These are phyloP conservation scores for Cyclura pinguis DNA, from an alignment of 2,797 vertebrate genomes.

Conservation along the genomic window DNA sequence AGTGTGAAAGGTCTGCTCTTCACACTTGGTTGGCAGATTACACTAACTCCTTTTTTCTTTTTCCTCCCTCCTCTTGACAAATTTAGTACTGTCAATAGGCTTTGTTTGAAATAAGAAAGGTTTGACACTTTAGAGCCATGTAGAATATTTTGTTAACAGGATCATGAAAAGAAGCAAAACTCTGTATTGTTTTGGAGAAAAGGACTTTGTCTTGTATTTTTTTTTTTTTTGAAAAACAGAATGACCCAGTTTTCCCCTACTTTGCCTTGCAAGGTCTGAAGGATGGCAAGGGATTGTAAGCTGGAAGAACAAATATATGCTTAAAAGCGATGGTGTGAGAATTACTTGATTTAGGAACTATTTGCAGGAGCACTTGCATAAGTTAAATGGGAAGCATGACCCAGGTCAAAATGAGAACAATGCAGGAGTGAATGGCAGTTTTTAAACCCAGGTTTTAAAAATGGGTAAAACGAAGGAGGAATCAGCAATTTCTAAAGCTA, in stretches of 20 bases:
- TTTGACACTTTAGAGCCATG: constrained; percentile 6
- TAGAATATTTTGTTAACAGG: constrained; percentile 17
- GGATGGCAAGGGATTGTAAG: not conserved
- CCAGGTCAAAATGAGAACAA: no score
- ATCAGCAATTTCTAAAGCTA: no score
- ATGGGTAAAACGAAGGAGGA: no score
- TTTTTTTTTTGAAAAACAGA: not conserved
- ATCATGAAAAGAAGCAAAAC: not conserved
- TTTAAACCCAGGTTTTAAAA: no score
- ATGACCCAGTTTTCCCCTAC: not conserved
- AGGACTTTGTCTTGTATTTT: not conserved
- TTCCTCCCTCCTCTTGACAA: constrained; percentile 21
- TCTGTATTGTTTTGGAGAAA: not conserved
- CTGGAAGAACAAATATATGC: not conserved
- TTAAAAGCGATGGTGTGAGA: not conserved
- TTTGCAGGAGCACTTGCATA: no score
- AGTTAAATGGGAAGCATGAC: no score
- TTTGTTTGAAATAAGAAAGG: constrained; percentile 27
- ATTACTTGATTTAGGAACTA: no score
- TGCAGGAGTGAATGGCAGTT: no score
- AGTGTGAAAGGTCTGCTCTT: constrained; percentile 66
- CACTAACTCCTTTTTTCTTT: constrained; percentile 27
- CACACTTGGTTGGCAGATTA: constrained; percentile 40
- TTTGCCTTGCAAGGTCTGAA: not conserved
- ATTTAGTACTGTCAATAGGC: constrained; percentile 30